Percentiles rank a stretch among this genome's conserved stretches.
These are phyloP conservation scores for Danio rerio DNA, from an alignment of 2,113 vertebrate species.

Conservation along the genomic window DNA sequence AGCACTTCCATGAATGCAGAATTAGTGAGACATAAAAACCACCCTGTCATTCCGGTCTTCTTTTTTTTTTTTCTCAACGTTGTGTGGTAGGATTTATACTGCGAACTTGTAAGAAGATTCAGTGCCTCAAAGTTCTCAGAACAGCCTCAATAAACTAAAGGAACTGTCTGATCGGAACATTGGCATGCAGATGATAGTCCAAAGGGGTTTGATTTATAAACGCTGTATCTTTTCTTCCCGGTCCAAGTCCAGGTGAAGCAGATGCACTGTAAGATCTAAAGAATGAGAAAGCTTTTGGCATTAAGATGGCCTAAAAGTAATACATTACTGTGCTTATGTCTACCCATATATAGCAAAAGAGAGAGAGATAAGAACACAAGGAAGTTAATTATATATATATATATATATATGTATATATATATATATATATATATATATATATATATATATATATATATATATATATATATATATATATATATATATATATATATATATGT, in stretches of 20 bases:
- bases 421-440: too few relatives aligned
- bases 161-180: neutral
- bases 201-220: constrained; percentile 26
- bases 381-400: neutral
- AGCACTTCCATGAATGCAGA: neutral
- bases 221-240: neutral
- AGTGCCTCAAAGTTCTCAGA: neutral
- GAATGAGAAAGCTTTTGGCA: neutral
- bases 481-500: too few relatives aligned
- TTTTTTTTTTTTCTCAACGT: neutral
- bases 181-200: neutral
- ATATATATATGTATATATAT: too few relatives aligned
- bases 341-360: constrained; percentile 12
- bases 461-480: too few relatives aligned
- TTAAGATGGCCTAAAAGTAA: constrained; percentile 8
- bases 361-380: neutral
- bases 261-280: neutral
- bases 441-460: too few relatives aligned
- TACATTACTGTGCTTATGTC: neutral
- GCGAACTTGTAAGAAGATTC: neutral
- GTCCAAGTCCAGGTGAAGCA: constrained; percentile 19
- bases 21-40: neutral
- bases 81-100: neutral
- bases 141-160: constrained; percentile 20
- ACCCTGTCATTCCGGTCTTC: neutral